A percentile compares a stretch with the other conserved stretches of the same genome.
phyloP scores from a whole-genome alignment of 2,888 invertebrate genomes.

The Mesochorus sp. region DNA sequence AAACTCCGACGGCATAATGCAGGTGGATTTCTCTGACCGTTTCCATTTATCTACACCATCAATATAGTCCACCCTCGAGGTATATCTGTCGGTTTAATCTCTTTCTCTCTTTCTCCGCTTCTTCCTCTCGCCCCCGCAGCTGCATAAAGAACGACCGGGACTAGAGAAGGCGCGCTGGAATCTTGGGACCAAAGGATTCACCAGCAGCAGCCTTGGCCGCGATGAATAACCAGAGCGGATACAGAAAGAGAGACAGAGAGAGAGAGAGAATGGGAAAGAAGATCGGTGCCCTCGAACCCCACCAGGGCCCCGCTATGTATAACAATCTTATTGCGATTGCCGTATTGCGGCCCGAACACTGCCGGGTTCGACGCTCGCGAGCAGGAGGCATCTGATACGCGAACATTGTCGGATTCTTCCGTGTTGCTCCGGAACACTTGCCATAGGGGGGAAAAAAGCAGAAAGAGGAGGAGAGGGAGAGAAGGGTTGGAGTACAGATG shows the following conservation, averaged over 20 bases:
- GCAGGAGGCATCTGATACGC: no score
- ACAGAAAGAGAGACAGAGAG: no score
- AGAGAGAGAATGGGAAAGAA: conserved; percentile 47
- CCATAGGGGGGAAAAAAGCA: no score
- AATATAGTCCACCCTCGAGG: conserved; percentile 60
- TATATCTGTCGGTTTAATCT: conserved; percentile 55
- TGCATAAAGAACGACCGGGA: conserved; percentile 63
- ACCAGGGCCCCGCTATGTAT: conserved; percentile 73
- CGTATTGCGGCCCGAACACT: conserved; percentile 63
- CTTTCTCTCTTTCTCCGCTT: conserved; percentile 13
- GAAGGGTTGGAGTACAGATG: not conserved
- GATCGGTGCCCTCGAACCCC: conserved; percentile 50
- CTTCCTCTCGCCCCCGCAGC: no score
- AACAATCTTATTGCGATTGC: conserved; percentile 74
- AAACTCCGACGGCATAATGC: conserved; percentile 37
- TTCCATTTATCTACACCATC: conserved; percentile 60
- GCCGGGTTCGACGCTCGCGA: conserved; percentile 75
- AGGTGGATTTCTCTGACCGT: conserved; percentile 42
- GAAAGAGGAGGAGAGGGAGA: not conserved
- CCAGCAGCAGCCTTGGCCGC: conserved; percentile 24
- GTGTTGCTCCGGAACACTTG: no score
- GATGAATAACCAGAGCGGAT: conserved; percentile 50
- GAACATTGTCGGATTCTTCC: no score
- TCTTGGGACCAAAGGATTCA: conserved; percentile 38
- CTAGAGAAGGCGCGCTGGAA: conserved; percentile 61